Conservation (phyloP, 2,797 vertebrate genomes). For the Sebastolobus altivelis region DNA sequence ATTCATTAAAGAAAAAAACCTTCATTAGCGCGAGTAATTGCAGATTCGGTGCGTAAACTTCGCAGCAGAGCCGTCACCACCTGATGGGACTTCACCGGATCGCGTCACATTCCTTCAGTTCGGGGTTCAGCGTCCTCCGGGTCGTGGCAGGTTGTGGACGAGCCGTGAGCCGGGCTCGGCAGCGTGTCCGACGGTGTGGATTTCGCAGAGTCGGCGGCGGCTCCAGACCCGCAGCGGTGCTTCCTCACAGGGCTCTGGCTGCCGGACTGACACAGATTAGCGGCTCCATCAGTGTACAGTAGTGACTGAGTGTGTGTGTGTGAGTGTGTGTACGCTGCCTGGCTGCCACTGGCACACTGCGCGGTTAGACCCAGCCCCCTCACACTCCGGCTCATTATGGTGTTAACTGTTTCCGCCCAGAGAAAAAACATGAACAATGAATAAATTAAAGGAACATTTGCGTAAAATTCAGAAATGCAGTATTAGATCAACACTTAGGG, state of each 20-base stretch:
- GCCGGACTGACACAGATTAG: conserved; percentile 76
- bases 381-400: conserved; percentile 74
- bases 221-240: conserved; percentile 69
- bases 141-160: conserved; percentile 11
- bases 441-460: conserved; percentile 8
- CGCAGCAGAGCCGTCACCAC: conserved; percentile 31
- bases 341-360: conserved; percentile 70
- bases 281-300: conserved; percentile 83
- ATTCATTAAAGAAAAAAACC: conserved; percentile 67
- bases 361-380: conserved; percentile 83
- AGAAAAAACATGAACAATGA: conserved; percentile 35
- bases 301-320: conserved; percentile 30
- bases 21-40: conserved; percentile 36
- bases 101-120: conserved; percentile 79
- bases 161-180: conserved; percentile 54
- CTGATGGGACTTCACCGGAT: conserved; percentile 56
- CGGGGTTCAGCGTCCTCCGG: conserved; percentile 47
- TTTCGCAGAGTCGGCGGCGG: conserved; percentile 52
- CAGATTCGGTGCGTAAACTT: conserved; percentile 72
- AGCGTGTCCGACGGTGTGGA: conserved; percentile 62
- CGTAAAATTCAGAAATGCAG: neutral
- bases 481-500: neutral
- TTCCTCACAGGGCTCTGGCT: conserved; percentile 63
- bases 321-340: conserved; percentile 20
- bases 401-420: conserved; percentile 84